Percentiles rank a stretch among this genome's conserved stretches.
These are phyloP conservation scores for Bovichtus diacanthus DNA, from an alignment of 2,797 vertebrate genomes.

Conservation along the genomic window DNA sequence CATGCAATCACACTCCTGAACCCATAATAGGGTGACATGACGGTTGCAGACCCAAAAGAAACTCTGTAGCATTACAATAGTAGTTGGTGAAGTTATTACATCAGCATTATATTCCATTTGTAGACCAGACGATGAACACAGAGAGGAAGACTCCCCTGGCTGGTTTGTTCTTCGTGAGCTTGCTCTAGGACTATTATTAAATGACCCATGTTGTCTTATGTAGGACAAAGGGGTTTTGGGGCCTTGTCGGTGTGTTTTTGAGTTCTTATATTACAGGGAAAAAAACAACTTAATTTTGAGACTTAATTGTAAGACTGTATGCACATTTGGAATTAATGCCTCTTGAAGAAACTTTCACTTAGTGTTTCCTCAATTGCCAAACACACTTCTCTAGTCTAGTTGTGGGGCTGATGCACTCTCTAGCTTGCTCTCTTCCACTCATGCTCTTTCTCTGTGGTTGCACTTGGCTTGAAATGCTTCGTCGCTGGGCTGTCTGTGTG, in stretches of 20 bases:
- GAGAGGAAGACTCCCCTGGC: neutral
- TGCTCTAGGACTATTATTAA: neutral
- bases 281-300: neutral
- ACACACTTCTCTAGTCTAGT: neutral
- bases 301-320: neutral
- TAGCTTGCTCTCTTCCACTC: constrained; percentile 33
- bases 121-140: constrained; percentile 12
- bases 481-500: constrained; percentile 53
- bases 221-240: neutral
- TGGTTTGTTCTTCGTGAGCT: constrained; percentile 6
- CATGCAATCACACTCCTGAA: constrained; percentile 31
- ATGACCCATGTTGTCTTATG: neutral
- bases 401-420: constrained; percentile 6
- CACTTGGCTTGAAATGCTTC: constrained; percentile 55
- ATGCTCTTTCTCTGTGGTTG: constrained; percentile 40
- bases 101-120: neutral
- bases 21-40: constrained; percentile 12
- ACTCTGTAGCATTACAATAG: neutral
- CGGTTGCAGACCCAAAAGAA: constrained; percentile 17
- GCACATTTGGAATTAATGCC: neutral
- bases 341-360: neutral
- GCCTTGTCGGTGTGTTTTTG: neutral
- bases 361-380: neutral
- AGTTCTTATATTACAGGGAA: neutral
- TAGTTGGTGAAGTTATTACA: neutral